Base-by-base conservation (phyloP, 2,797 vertebrate genomes). In the Dendrocincla tyrannina region DNA sequence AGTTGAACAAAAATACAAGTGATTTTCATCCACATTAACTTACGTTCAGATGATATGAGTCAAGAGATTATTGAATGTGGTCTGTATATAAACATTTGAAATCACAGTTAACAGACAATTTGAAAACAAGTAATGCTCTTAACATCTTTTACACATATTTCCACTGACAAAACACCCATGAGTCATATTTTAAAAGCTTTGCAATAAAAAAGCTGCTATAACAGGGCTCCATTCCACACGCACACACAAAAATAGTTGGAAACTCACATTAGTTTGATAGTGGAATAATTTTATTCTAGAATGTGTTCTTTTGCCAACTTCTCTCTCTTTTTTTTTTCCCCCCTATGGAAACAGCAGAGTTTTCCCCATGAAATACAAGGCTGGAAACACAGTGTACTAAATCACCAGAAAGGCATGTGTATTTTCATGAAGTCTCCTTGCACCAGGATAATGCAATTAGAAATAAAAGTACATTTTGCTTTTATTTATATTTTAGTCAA, bases 221-320 rank as follows among this genome's bases (percentile, higher is more conserved):
- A 66, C 60, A 93, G 81, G 73, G 85, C 89, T 60, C 8, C 67
- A 37, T 94, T 92, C 85, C 79, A 94, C 85, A 96, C 1, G 22
- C 73, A 91, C 39, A 81, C 37, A 73, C 5, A 88, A n/a, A 91
- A 96, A 75, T 14, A 2, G 20, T 63, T 94, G 75, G 92, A 96
- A 93, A 77, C 55, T 95, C 58, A 75, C 39, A 82, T 90, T 95
- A 75, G 24, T 87, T 96, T 72, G 68, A 97, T 89, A 59, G 81
- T 75, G 92, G 84, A 96, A 94, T 78, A 93, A 94, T 92, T 94
- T 63, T 88, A 42, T 76, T 91, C 82, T 89, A 96, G 88, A 94
- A 85, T 23, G 47, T 9, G 18, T 22, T 68, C 68, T 91, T 49
- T 66, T 89, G 88, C 53, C 64, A 97, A 35, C 10, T 72, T 70